Base-by-base conservation (phyloP, 2,797 vertebrate genomes). In the Echeneis naucrates region DNA sequence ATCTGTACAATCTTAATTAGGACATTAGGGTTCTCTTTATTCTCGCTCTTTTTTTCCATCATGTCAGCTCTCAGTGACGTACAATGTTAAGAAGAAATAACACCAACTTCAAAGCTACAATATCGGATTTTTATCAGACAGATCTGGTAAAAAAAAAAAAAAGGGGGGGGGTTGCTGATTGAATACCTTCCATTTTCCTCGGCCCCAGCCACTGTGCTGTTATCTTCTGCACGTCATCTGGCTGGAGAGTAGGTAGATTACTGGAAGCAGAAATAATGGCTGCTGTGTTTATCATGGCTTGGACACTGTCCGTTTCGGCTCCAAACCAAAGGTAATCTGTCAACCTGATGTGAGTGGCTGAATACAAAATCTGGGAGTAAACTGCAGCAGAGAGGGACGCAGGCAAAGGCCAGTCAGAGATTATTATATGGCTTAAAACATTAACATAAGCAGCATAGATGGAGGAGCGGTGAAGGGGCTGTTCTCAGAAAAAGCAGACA, bases 261-360 rank as follows among this genome's bases (percentile, higher is more conserved):
- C 91, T 92, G 91, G 88, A 92, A 90, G 83, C 78, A 85, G 85
- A 88, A 92, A 90, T 90, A 92, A 92, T 87, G 82, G 81, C 82
- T 64, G 80, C 86, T 69, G 77, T 91, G 88, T 93, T 93, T 92
- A 89, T 87, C 50, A 59, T 90, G 88, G 85, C 86, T 87, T 84
- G 87, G 89, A 83, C 74, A 74, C 87, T 91, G 88, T 92, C 87
- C 78, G 66, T 70, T 84, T 72, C 81, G 92, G 89, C 91, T 80
- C 61, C n/a, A 68, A 55, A 90, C 90, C 91, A 92, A 87, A 81
- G 75, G 85, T 85, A 86, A 90, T 92, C 89, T 82, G 88, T 92
- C 90, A 83, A 80, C 87, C 87, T 83, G 84, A 87, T 82, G 79
- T 60, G 69, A 87, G 83, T 65, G 78, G 72, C 52, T 70, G 64